A percentile compares a stretch with the other conserved stretches of the same genome.
Conservation (phyloP, 2,797 vertebrate species). For the Helicolenus hilgendorfi region DNA sequence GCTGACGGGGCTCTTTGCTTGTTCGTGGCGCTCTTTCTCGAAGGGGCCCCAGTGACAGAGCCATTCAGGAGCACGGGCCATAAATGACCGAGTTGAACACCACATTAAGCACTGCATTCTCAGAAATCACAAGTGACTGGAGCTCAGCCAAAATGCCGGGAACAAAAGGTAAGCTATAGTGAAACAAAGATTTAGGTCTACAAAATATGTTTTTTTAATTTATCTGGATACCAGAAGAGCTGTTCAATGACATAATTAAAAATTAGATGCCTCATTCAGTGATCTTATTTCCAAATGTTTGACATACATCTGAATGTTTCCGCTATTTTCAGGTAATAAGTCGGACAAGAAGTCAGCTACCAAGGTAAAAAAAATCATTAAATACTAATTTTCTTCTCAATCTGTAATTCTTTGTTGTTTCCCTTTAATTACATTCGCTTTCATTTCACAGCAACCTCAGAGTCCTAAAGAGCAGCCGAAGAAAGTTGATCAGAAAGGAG, state of each 20-base stretch:
- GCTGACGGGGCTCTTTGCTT: slow-evolving; percentile 92
- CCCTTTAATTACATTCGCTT: slow-evolving; percentile 4
- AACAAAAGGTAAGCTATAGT: slow-evolving; percentile 85
- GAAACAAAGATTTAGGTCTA: not conserved
- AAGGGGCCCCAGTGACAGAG: slow-evolving; percentile 84
- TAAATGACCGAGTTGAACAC: slow-evolving; percentile 86
- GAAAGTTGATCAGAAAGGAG: slow-evolving; percentile 93
- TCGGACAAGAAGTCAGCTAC: slow-evolving; percentile 92
- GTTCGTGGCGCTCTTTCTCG: slow-evolving; percentile 86
- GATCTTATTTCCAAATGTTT: slow-evolving; percentile 16
- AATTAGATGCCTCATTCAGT: not conserved
- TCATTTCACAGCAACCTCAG: slow-evolving; percentile 87
- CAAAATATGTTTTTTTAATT: not conserved
- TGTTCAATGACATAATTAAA: not conserved
- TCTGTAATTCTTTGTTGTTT: not conserved
- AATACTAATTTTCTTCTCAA: not conserved
- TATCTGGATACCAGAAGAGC: not conserved
- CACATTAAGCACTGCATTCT: slow-evolving; percentile 83
- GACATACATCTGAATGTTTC: slow-evolving; percentile 12
- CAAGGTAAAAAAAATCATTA: slow-evolving; percentile 82
- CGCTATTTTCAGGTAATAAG: slow-evolving; percentile 88
- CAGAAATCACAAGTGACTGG: slow-evolving; percentile 76
- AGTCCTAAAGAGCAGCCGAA: slow-evolving; percentile 92
- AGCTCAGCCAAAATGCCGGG: slow-evolving; percentile 89
- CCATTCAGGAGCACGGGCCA: slow-evolving; percentile 86